Percentiles rank a stretch among this genome's conserved stretches.
phyloP scores from a whole-genome alignment of 2,797 vertebrate species.

The Galagoides demidoff region DNA sequence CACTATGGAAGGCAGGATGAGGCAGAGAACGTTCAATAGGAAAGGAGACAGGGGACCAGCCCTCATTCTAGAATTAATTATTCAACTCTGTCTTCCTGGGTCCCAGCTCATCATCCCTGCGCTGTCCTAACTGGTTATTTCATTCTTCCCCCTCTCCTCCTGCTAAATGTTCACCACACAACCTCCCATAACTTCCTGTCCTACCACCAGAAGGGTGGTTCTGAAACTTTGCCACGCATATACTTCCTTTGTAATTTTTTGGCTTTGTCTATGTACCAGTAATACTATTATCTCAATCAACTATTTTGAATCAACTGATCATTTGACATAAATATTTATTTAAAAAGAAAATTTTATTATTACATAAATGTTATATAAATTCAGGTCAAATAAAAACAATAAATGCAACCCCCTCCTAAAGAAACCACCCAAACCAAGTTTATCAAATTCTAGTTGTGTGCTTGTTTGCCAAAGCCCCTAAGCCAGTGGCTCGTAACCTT shows the following conservation, averaged over 20 bases:
- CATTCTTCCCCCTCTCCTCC: too few species aligned
- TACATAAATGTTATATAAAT: not conserved
- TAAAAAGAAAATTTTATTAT: not conserved
- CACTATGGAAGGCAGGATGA: not conserved
- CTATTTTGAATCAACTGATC: not conserved
- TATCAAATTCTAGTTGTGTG: not conserved
- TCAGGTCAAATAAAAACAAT: constrained; percentile 36
- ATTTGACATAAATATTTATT: constrained; percentile 27
- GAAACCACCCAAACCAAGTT: not conserved
- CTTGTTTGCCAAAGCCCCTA: not conserved
- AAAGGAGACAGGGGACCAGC: not conserved
- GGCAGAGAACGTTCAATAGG: not conserved
- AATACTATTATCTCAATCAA: not conserved
- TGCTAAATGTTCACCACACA: not conserved
- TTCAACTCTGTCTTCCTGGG: not conserved
- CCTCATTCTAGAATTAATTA: not conserved
- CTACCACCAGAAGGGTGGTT: not conserved
- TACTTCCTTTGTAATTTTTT: not conserved
- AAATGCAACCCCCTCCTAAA: not conserved
- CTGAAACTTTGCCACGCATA: too few species aligned
- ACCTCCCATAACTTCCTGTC: not conserved
- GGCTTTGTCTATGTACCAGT: not conserved
- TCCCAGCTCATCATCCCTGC: not conserved
- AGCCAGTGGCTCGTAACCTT: not conserved
- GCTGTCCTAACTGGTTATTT: not conserved